Evolutionary conservation across 1,140 invertebrate species (phyloP).

Genomic region (Steinernema khuongi): DNA sequence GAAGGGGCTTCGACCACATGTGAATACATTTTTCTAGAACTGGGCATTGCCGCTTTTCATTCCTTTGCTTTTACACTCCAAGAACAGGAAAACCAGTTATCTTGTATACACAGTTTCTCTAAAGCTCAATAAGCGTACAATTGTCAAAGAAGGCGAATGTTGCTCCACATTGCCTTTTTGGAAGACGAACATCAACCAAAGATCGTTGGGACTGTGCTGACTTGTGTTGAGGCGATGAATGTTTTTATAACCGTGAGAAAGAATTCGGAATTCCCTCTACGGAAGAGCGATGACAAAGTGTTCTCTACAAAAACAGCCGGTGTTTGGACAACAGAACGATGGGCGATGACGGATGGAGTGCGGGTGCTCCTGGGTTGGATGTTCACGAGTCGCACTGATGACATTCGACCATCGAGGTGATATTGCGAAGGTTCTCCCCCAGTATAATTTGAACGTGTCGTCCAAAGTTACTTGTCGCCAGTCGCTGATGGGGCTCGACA

Average conservation of each 20-base stretch:
- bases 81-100: too few species aligned
- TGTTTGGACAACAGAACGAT: not conserved
- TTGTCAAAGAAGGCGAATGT: too few species aligned
- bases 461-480: constrained; percentile 10
- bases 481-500: not conserved
- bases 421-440: not conserved
- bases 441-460: constrained; percentile 14
- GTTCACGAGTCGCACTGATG: not conserved
- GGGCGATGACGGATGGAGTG: not conserved
- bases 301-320: too few species aligned
- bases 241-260: not conserved
- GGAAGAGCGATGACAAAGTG: not conserved
- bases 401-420: not conserved
- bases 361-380: not conserved
- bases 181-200: too few species aligned
- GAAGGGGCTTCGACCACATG: too few species aligned
- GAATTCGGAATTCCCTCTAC: not conserved
- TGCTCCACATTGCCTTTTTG: too few species aligned
- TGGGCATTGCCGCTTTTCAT: too few species aligned
- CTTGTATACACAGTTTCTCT: too few species aligned
- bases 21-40: too few species aligned
- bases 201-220: too few species aligned
- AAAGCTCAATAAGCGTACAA: too few species aligned
- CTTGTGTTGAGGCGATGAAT: not conserved
- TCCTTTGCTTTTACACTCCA: too few species aligned